phyloP scores from a whole-genome alignment of 2,113 vertebrate genomes.

The Anolis carolinensis region DNA sequence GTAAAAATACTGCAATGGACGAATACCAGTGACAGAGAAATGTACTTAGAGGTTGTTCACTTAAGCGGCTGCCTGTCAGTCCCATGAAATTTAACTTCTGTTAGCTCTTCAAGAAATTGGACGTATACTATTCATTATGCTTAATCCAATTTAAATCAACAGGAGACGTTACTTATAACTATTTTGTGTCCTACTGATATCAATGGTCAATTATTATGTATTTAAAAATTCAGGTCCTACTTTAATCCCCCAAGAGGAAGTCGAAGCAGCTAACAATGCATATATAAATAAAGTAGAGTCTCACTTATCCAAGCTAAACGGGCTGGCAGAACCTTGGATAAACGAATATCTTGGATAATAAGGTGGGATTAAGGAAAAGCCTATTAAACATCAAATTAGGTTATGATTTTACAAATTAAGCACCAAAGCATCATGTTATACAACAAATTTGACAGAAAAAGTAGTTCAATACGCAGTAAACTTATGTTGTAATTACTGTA shows the following conservation, averaged over 20 bases:
- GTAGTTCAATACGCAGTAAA: no score
- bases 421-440: no score
- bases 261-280: neutral
- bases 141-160: neutral
- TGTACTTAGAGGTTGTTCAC: neutral
- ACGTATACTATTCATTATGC: neutral
- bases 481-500: no score
- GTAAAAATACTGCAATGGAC: neutral
- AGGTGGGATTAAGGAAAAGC: no score
- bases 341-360: no score
- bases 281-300: no score
- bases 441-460: no score
- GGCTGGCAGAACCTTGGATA: no score
- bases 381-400: no score
- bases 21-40: constrained; percentile 17
- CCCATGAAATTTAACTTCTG: neutral
- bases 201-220: neutral
- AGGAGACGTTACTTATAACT: no score
- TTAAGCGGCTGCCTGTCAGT: constrained; percentile 19
- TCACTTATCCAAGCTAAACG: no score
- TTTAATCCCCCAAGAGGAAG: neutral
- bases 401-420: no score
- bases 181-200: neutral
- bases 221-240: neutral
- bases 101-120: neutral